A percentile compares a stretch with the other conserved stretches of the same genome.
phyloP scores from a whole-genome alignment of 1,140 invertebrate genomes.

The Pseudachorutes palmiensis region DNA sequence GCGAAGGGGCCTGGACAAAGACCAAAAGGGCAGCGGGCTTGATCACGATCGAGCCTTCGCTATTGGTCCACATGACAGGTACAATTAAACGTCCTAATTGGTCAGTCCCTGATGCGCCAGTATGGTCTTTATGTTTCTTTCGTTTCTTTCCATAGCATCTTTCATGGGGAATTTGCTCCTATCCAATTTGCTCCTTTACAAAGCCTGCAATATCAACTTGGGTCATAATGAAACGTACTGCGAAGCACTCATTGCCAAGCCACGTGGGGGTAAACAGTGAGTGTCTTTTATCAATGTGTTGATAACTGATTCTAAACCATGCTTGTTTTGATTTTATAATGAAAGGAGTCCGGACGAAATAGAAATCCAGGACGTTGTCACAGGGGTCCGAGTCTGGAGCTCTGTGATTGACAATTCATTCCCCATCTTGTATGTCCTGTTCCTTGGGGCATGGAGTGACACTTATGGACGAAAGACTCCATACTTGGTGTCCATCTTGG shows the following conservation, averaged over 20 bases:
- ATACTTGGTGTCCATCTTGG: slow-evolving; percentile 70
- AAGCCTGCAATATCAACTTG: slow-evolving; percentile 72
- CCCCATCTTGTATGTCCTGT: slow-evolving; percentile 36
- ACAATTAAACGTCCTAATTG: too few relatives aligned
- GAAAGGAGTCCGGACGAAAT: background rate
- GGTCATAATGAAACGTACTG: slow-evolving; percentile 60
- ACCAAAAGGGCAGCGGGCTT: background rate
- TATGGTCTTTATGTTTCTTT: too few relatives aligned
- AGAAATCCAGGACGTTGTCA: slow-evolving; percentile 33
- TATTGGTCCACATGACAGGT: slow-evolving; percentile 26
- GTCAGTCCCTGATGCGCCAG: too few relatives aligned
- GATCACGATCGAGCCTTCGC: slow-evolving; percentile 13
- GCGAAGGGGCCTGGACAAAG: background rate
- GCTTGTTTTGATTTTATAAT: background rate
- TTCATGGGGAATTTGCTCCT: slow-evolving; percentile 37
- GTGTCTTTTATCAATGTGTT: background rate
- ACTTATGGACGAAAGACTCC: slow-evolving; percentile 57
- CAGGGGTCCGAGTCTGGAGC: slow-evolving; percentile 37
- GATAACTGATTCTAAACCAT: background rate
- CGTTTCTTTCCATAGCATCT: too few relatives aligned
- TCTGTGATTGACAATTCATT: slow-evolving; percentile 35
- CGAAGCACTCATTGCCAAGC: slow-evolving; percentile 49
- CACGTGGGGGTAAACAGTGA: background rate
- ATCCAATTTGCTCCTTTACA: slow-evolving; percentile 64
- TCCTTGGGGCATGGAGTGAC: slow-evolving; percentile 39